A percentile compares a stretch with the other conserved stretches of the same genome.
These are phyloP conservation scores for Scomber scombrus DNA, from an alignment of 2,113 vertebrate species.

Conservation along the genomic window DNA sequence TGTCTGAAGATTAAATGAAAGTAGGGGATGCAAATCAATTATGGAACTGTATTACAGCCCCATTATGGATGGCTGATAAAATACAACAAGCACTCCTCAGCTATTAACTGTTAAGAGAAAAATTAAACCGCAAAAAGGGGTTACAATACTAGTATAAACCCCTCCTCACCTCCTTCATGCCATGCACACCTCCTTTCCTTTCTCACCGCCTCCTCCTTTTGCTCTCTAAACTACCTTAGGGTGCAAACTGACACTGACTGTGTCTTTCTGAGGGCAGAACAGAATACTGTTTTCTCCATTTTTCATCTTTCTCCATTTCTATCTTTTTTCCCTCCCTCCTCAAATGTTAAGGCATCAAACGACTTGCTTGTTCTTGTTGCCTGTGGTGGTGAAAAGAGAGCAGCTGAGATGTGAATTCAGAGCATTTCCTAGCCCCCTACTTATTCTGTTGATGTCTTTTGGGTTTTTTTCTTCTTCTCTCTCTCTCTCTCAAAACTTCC, in stretches of 20 bases:
- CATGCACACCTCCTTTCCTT: conserved; percentile 8
- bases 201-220: conserved; percentile 16
- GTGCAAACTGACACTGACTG: conserved; percentile 43
- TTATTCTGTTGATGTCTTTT: conserved; percentile 59
- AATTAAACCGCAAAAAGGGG: conserved; percentile 3
- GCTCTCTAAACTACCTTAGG: conserved; percentile 51
- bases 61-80: neutral
- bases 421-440: conserved; percentile 26
- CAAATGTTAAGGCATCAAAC: conserved; percentile 59
- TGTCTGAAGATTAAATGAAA: neutral
- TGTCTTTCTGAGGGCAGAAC: conserved; percentile 57
- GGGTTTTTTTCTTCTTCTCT: neutral
- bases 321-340: conserved; percentile 28
- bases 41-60: neutral
- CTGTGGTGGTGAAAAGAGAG: conserved; percentile 56
- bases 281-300: conserved; percentile 50
- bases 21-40: neutral
- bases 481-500: conserved; percentile 41
- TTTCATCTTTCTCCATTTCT: conserved; percentile 53
- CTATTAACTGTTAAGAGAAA: conserved; percentile 17
- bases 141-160: conserved; percentile 32
- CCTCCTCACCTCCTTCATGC: too few species aligned
- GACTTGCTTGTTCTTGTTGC: conserved; percentile 43
- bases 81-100: neutral
- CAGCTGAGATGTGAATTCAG: conserved; percentile 54